These are phyloP conservation scores for Lucinisca nassula DNA, from an alignment of 2,888 invertebrate genomes.

Conservation along the genomic window DNA sequence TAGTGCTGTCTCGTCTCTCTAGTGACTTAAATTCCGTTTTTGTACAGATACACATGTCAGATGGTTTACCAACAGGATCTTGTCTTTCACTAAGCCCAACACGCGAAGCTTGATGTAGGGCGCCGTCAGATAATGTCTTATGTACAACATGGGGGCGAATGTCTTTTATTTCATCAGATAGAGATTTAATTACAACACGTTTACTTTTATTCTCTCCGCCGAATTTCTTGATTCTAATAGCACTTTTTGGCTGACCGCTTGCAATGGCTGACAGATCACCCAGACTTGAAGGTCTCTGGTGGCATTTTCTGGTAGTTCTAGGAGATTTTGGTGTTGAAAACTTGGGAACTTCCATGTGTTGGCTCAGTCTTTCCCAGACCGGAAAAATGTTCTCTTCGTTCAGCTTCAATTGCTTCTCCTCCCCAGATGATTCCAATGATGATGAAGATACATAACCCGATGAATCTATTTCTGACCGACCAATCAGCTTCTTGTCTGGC, in stretches of 20 bases:
- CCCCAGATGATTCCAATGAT: conserved; percentile 62
- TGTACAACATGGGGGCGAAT: no score
- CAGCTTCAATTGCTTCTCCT: conserved; percentile 52
- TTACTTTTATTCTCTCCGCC: not conserved
- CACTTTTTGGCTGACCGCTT: no score
- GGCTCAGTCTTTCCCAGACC: conserved; percentile 52
- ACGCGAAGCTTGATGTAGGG: not conserved
- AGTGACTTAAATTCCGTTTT: not conserved
- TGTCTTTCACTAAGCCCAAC: not conserved
- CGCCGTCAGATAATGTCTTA: not conserved
- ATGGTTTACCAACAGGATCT: no score
- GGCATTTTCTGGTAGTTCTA: not conserved
- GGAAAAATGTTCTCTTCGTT: conserved; percentile 62
- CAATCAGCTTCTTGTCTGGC: not conserved
- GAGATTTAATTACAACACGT: not conserved
- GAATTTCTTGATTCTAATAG: no score
- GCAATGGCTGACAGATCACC: not conserved
- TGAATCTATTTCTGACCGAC: conserved; percentile 51
- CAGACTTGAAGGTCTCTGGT: not conserved
- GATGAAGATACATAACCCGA: conserved; percentile 65
- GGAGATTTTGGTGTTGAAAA: not conserved
- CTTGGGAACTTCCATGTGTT: not conserved
- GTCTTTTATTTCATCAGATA: not conserved
- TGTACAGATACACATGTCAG: no score
- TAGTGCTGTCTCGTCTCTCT: not conserved